Evolutionary conservation across 1,140 invertebrate genomes (phyloP).

Genomic region (Parapsyche elsis): DNA sequence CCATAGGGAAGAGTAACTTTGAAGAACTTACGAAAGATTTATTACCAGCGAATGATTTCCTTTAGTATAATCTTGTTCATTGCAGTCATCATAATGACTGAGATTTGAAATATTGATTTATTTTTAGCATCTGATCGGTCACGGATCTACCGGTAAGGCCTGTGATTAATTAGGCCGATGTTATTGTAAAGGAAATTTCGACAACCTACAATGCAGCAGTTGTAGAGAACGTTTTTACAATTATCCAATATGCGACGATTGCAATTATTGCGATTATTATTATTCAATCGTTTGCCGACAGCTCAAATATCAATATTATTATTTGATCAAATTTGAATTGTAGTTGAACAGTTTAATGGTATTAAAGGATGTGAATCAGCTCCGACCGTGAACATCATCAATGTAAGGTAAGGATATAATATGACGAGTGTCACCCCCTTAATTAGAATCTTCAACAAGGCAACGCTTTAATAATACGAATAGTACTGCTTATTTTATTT

Average conservation of each 20-base stretch:
- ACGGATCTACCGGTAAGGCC: slow-evolving; percentile 89
- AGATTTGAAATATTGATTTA: too few species aligned
- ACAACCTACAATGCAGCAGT: slow-evolving; percentile 81
- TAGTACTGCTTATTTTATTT: too few species aligned
- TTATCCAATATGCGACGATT: slow-evolving; percentile 97
- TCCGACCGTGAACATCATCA: slow-evolving; percentile 90
- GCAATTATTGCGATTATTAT: slow-evolving; percentile 98
- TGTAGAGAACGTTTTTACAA: slow-evolving; percentile 98
- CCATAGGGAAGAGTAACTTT: too few species aligned
- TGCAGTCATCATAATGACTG: too few species aligned
- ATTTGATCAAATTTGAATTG: background rate
- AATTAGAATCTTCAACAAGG: slow-evolving; percentile 94
- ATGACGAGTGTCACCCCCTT: slow-evolving; percentile 91
- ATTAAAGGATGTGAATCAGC: slow-evolving; percentile 81
- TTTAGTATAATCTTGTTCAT: too few species aligned
- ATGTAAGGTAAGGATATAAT: slow-evolving; percentile 94
- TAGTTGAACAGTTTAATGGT: background rate
- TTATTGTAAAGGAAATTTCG: slow-evolving; percentile 88
- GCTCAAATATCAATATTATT: too few species aligned
- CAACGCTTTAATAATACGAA: slow-evolving; percentile 84
- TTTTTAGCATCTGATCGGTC: slow-evolving; percentile 86
- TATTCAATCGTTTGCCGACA: slow-evolving; percentile 82
- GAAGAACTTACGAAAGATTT: too few species aligned
- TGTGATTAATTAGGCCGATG: slow-evolving; percentile 91
- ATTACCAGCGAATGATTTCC: too few species aligned